phyloP scores from a whole-genome alignment of 2,797 vertebrate species.

The Gallinago nigripennis region DNA sequence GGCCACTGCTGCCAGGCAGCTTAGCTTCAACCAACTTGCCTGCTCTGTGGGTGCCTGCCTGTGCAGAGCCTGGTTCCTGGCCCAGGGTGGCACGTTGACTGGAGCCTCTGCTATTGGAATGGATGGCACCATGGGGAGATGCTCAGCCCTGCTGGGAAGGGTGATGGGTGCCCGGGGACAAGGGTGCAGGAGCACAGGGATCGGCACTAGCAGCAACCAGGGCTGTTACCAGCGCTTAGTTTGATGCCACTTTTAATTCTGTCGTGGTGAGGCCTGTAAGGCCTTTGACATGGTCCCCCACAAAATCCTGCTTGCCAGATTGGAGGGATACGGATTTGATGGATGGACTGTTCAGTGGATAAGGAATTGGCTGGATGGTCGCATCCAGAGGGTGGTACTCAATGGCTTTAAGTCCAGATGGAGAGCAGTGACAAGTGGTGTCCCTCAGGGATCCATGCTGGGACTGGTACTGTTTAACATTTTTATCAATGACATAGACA shows the following conservation, averaged over 20 bases:
- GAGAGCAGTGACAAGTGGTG: too few relatives aligned
- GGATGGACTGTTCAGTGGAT: too few relatives aligned
- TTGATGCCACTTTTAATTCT: background rate
- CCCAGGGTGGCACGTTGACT: rapidly evolving
- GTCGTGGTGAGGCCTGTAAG: too few relatives aligned
- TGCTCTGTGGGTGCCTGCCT: rapidly evolving
- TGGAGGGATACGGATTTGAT: too few relatives aligned
- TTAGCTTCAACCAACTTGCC: background rate
- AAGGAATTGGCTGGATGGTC: too few relatives aligned
- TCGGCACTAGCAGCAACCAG: rapidly evolving
- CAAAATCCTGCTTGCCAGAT: too few relatives aligned
- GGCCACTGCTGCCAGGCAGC: background rate
- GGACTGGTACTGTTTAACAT: too few relatives aligned
- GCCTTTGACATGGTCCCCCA: too few relatives aligned
- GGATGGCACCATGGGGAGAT: rapidly evolving
- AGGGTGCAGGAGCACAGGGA: background rate
- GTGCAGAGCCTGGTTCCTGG: background rate
- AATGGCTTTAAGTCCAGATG: too few relatives aligned
- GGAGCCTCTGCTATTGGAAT: background rate
- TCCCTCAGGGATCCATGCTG: too few relatives aligned
- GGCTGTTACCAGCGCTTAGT: background rate
- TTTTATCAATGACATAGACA: too few relatives aligned
- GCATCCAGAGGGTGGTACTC: too few relatives aligned
- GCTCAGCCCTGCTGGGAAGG: background rate
- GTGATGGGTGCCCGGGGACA: rapidly evolving